A percentile compares a stretch with the other conserved stretches of the same genome.
phyloP scores from a whole-genome alignment of 2,113 vertebrate species.

The Sigmodon hispidus region DNA sequence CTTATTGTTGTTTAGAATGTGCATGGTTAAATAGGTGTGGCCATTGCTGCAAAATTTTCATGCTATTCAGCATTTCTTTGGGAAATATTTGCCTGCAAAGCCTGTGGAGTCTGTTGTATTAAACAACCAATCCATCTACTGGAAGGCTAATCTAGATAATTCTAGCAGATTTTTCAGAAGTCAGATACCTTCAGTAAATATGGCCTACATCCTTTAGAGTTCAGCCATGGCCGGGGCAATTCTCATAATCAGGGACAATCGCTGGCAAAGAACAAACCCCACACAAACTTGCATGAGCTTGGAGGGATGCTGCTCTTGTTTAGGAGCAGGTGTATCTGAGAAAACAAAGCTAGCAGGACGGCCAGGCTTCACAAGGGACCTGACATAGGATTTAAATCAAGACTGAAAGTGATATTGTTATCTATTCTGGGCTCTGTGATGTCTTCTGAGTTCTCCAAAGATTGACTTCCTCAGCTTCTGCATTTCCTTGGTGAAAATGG shows the following conservation, averaged over 20 bases:
- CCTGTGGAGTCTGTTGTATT: slow-evolving; percentile 46
- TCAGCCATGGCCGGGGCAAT: not conserved
- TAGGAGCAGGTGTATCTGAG: not conserved
- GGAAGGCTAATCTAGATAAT: slow-evolving; percentile 56
- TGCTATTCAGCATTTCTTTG: slow-evolving; percentile 56
- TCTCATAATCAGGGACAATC: slow-evolving; percentile 25
- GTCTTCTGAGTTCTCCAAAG: not conserved
- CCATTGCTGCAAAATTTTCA: slow-evolving; percentile 45
- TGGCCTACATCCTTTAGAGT: slow-evolving; percentile 33
- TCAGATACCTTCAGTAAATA: slow-evolving; percentile 39
- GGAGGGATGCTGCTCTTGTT: not conserved
- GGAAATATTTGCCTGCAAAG: slow-evolving; percentile 61
- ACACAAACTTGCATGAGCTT: not conserved
- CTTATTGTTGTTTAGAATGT: slow-evolving; percentile 52
- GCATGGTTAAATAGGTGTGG: slow-evolving; percentile 44
- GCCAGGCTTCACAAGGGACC: not conserved
- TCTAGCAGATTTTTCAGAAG: slow-evolving; percentile 60
- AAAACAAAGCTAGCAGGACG: not conserved
- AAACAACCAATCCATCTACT: slow-evolving; percentile 3
- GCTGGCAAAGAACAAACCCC: slow-evolving; percentile 9
- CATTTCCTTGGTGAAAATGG: slow-evolving; percentile 7
- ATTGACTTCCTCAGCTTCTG: not conserved
- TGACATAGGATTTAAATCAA: not conserved
- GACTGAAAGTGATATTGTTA: slow-evolving; percentile 9
- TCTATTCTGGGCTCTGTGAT: not conserved